Base-by-base conservation (phyloP, 2,113 vertebrate species). In the Castor canadensis region DNA sequence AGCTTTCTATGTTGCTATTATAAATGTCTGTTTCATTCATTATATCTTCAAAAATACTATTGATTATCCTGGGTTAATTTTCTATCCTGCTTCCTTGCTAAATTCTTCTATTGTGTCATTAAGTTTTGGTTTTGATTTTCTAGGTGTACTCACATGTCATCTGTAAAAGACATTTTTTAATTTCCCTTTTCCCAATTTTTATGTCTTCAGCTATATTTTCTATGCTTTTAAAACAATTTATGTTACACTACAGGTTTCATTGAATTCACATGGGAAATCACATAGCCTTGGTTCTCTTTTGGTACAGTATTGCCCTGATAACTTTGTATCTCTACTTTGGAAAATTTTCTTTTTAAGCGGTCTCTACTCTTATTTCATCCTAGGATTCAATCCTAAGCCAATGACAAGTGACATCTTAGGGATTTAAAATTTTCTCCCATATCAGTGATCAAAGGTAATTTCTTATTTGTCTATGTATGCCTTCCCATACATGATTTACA, bases 71-170 rank as follows among this genome's bases (percentile, higher is more conserved):
- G 28, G 62, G 9, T 58, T 89, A 77, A 45, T 77, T 83, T 77
- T 84, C 64, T 45, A 35, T 71, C 30, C 35, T 62, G 17, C 66
- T 84, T 69, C 45, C 40, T 54, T 71, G 52, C 71, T 92, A 45
- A 76, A 73, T 77, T 84, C 15, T 92, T 92, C 87, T 66, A 58
- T 47, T 69, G 9, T 76, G 71, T 81, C 56, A 73, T 75, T 87
- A 87, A 47, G 7, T 75, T 92, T 92, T 60, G 0, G 49, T 16
- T 69, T 67, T 82, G 58, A 82, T 35, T 95, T 32, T 76, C 54
- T 88, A 77, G 69, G 30, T 92, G 13, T 88, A n/a, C 43, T 88
- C 2, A 75, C 35, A 82, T 64, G 17, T 64, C 54, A 72, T 47
- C 45, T 83, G 22, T 40, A 92, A 82, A 91, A 67, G 20, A 75